Evolutionary conservation across 2,113 vertebrate genomes (phyloP), one percentile per base, ranked within the genome.

Genomic region (Pachycephala philippinensis): DNA sequence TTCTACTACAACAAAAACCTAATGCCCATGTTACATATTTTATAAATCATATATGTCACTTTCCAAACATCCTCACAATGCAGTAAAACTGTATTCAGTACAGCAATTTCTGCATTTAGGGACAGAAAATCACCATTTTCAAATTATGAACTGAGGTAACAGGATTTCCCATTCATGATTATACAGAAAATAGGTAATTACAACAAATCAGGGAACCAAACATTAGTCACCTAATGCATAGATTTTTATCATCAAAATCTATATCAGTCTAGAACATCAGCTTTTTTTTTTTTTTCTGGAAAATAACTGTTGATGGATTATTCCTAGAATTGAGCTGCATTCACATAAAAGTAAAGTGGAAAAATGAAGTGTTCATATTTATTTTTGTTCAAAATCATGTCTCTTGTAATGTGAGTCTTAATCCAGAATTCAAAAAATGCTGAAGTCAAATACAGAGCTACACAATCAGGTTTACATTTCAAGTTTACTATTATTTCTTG

Each of bases 191-290:
- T 4, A 57, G 13, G 8, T 65, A 54, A 70, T 37, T 72, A n/a
- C 7, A 80, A 59, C 8, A 71, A 57, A 71, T 3, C 16, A 82
- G 4, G 8, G 24, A 71, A 56, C 5, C 8, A 59, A 60, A 59
- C 3, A 8, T 56, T 31, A 42, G 17, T 45, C 9, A 18, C 28
- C 45, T 70, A 45, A 56, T 1, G 1, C 26, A 13, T 3, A 26
- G 7, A 42, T 28, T 64, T 80, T 79, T 50, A 64, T 39, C 6
- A 54, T 35, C 30, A 39, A 81, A 79, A 52, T 27, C 7, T 40
- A 0, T 11, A 6, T 47, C n/a, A 47, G 21, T 52, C 28, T 42
- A 66, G 20, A 68, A 28, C 1, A 37, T 7, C 6, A 45, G 1
- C 7, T 23, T 35, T 23, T 26, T 44, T 7, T 18, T 5, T 15